Base-by-base conservation (phyloP, 2,888 invertebrate species). In the Cryptus armator region DNA sequence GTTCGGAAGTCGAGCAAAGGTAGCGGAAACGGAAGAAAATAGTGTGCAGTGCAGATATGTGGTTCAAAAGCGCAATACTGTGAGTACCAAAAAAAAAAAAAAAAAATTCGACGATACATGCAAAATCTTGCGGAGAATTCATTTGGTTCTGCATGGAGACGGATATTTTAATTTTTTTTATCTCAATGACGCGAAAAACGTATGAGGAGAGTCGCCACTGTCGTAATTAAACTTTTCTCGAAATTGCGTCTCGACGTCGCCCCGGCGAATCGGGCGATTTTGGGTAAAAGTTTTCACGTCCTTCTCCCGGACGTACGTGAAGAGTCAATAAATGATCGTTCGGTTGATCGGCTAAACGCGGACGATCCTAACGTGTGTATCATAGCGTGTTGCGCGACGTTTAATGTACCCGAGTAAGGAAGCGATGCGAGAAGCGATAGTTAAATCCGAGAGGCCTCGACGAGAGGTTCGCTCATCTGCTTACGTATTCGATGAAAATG, bases 41-140 rank as follows among this genome's bases (percentile, higher is more conserved):
- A 89, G 88, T 89, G 90, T 88, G 78, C 86, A 87, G 91, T 90
- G 89, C 89, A 92, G 89, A 91, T 89, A 92, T 93, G 93, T 92
- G 91, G 92, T 90, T 91, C 86, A 91, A 89, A 87, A 89, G 87
- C 88, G 90, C 87, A 82, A 81, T 92, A 46, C 88, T 93, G 93
- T 93, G 90, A 93, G 93, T 93, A 92, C 86, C 76, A 78, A 86
- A 24, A 24, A 68, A 14, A 77, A n/a, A 9, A n/a, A 64, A 24
- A 43, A 66, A 24, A 29, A 1, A 32, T 59, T 32, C 10, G 12
- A 12, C 3, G 12, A 3, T 59, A 37, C 24, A 59, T 12, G 59
- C 3, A 59, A 16, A 4, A 37, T 37, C 37, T 9, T 37, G 37
- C 37, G 59, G 29, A 5, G 29, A 5, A 10, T 19, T 59, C 53